Evolutionary conservation across 2,888 invertebrate genomes (phyloP).

Genomic region (Tubulanus polymorphus): DNA sequence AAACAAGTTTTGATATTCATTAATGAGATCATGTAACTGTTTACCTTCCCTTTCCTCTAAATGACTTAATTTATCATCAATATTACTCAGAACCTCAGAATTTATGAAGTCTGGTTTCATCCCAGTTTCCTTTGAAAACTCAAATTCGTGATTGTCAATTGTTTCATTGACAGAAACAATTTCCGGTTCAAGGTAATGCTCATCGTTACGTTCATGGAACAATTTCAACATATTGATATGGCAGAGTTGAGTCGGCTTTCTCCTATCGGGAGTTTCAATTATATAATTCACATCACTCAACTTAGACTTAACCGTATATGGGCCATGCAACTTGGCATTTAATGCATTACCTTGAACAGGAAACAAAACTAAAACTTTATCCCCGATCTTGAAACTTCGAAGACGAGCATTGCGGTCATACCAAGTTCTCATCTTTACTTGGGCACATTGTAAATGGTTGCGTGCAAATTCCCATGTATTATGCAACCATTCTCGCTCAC

Average conservation of each 20-base stretch:
- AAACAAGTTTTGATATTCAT: neutral
- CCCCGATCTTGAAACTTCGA: neutral
- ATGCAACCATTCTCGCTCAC: no score
- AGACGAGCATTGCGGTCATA: neutral
- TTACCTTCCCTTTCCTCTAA: no score
- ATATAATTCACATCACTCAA: constrained; percentile 1
- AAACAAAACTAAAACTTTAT: neutral
- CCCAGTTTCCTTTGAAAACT: no score
- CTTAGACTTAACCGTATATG: neutral
- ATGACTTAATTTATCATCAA: no score
- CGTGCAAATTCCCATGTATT: neutral
- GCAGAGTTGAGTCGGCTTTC: constrained; percentile 2
- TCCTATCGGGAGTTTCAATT: constrained; percentile 3
- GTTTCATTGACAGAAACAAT: no score
- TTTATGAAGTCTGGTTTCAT: no score
- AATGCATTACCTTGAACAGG: neutral
- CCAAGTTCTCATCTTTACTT: neutral
- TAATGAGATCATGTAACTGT: neutral
- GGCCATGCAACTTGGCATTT: neutral
- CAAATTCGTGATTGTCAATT: no score
- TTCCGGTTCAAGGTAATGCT: no score
- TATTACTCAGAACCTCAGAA: no score
- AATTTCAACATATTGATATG: constrained; percentile 9
- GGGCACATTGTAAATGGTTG: neutral
- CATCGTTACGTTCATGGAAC: neutral